Conservation (phyloP, 2,888 invertebrate species). For the Stomorhina lunata region DNA sequence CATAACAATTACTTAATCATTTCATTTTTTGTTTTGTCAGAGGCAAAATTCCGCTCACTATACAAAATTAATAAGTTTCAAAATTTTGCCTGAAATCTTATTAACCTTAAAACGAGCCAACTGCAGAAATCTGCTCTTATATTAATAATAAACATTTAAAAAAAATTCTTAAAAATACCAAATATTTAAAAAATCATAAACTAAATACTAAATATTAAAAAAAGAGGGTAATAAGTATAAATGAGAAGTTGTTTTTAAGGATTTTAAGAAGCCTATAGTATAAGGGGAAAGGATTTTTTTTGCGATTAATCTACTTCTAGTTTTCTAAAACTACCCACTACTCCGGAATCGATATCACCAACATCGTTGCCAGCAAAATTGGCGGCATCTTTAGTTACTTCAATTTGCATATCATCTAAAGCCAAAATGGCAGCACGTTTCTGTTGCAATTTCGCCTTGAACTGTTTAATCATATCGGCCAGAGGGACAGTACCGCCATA, state of each 20-base stretch:
- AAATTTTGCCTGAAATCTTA: too few relatives aligned
- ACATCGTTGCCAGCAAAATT: slow-evolving; percentile 83
- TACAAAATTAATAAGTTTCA: too few relatives aligned
- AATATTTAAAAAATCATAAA: slow-evolving; percentile 6
- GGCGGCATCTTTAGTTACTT: slow-evolving; percentile 82
- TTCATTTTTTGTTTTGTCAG: too few relatives aligned
- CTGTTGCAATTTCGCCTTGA: slow-evolving; percentile 84
- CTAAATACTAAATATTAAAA: slow-evolving; percentile 23
- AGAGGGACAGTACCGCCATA: slow-evolving; percentile 92
- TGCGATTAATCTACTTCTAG: slow-evolving; percentile 87
- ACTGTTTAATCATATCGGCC: slow-evolving; percentile 88
- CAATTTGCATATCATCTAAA: slow-evolving; percentile 88
- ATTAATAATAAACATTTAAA: slow-evolving; percentile 15
- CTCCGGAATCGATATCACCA: slow-evolving; percentile 86
- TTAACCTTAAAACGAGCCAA: too few relatives aligned
- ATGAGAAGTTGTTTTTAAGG: neutral
- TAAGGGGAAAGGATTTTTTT: neutral
- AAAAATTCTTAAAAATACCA: slow-evolving; percentile 23
- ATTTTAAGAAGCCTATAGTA: neutral
- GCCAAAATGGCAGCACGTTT: slow-evolving; percentile 85
- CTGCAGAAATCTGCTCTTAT: too few relatives aligned
- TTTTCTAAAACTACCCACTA: slow-evolving; percentile 91
- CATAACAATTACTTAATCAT: too few relatives aligned
- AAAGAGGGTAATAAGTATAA: neutral
- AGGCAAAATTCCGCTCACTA: too few relatives aligned